Evolutionary conservation across 1,140 invertebrate genomes (phyloP).

Genomic region (Ptiloglossa arizonensis): DNA sequence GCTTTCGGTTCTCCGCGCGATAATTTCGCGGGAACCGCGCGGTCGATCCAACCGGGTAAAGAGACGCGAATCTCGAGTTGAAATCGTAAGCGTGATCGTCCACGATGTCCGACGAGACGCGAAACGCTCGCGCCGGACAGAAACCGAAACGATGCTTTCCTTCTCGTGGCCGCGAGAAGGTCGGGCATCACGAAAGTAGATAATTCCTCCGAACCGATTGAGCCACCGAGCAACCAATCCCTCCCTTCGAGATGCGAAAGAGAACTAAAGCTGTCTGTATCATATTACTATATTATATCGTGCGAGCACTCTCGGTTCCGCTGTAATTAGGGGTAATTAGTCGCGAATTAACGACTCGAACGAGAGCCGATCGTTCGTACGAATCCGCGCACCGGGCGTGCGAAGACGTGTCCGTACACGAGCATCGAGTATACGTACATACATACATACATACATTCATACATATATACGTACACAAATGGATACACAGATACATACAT

Average conservation of each 20-base stretch:
- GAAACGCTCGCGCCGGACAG: constrained; percentile 26
- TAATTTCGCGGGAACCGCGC: neutral
- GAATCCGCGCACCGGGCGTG: neutral
- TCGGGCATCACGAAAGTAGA: constrained; percentile 35
- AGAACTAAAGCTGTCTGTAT: constrained; percentile 22
- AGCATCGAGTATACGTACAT: neutral
- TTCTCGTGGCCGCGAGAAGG: neutral
- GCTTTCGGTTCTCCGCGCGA: neutral
- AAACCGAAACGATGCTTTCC: constrained; percentile 28
- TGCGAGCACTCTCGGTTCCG: constrained; percentile 17
- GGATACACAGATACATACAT: neutral
- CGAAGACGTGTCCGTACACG: constrained; percentile 28
- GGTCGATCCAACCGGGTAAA: neutral
- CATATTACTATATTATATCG: constrained; percentile 4
- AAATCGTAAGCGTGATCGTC: too few species aligned
- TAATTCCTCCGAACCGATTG: constrained; percentile 53
- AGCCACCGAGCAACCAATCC: constrained; percentile 65
- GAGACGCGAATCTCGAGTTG: too few species aligned
- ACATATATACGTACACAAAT: neutral
- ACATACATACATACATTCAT: neutral
- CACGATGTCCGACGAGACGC: neutral
- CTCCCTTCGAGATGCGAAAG: constrained; percentile 43
- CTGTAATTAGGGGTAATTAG: constrained; percentile 42
- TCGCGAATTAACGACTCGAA: neutral
- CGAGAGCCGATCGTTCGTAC: neutral